Base-by-base conservation (phyloP, 2,888 invertebrate species). In the Platerodrilus igneus region DNA sequence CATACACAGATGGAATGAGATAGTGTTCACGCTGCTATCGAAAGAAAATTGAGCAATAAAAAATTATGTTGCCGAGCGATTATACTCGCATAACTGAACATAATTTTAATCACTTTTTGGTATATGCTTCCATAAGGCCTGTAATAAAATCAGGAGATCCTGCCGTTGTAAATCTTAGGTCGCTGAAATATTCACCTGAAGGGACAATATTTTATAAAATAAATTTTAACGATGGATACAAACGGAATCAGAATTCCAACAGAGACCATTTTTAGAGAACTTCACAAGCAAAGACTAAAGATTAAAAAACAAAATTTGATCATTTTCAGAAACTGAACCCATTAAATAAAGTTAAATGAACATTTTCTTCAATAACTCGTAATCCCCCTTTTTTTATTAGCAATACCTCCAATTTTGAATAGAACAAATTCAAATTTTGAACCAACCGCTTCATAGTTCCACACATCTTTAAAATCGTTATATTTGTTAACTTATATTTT, bases 261-360 rank as follows among this genome's bases (percentile, higher is more conserved):
- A 22, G 9, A 22, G 8, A 9, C 9, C 9, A 10, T 9, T 22
- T 10, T 22, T 8, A 8, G n/a, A 22, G 9, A 22, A 8, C 22
- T 22, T 10, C 22, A 22, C 22, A 22, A 22, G 9, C n/a, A 22
- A 8, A 8, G 22, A 10, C 22, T 22, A 10, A 22, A 22, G 9
- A 22, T 22, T 9, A 22, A 22, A 22, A 22, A 10, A 3, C 22
- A n/a, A 22, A 22, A 22, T 22, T 22, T 22, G 22, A 22, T 3
- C 22, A 22, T 6, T 10, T 22, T 9, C 22, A 22, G 9, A 8
- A 22, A 22, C 22, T 22, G 9, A 22, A 22, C 3, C 9, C 22
- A 22, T 8, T 22, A 22, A 22, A 22, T 22, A 22, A 22, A 22
- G 22, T 22, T 22, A 9, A 22, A n/a, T n/a, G n/a, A n/a, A n/a